A percentile compares a stretch with the other conserved stretches of the same genome.
These are phyloP conservation scores for Ecliptopera silaceata DNA, from an alignment of 2,888 invertebrate genomes.

Conservation along the genomic window DNA sequence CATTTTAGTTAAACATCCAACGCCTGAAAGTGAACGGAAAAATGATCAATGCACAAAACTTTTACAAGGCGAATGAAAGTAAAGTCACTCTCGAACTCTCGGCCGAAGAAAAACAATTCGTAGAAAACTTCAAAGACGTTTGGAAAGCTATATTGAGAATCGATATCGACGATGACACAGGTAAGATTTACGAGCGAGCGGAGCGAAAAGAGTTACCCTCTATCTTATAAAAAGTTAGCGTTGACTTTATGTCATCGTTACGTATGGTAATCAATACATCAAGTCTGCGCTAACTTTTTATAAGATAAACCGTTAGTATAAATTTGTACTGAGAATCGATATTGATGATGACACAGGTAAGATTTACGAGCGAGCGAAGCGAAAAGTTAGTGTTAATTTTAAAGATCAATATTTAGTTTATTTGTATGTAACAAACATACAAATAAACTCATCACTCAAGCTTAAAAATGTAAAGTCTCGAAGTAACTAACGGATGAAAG, in stretches of 20 bases:
- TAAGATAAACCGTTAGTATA: too few relatives aligned
- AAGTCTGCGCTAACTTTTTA: too few relatives aligned
- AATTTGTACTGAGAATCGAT: conserved; percentile 90
- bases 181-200: conserved; percentile 3
- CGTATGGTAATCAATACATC: too few relatives aligned
- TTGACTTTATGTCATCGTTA: too few relatives aligned
- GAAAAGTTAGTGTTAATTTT: too few relatives aligned
- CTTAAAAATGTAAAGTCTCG: too few relatives aligned
- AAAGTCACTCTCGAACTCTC: conserved; percentile 85
- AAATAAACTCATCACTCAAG: too few relatives aligned
- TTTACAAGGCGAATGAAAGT: conserved; percentile 85
- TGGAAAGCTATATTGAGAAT: conserved; percentile 94
- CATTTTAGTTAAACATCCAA: conserved; percentile 88
- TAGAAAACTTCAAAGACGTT: conserved; percentile 85
- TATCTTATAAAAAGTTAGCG: too few relatives aligned
- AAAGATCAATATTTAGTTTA: too few relatives aligned
- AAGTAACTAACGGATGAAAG: too few relatives aligned
- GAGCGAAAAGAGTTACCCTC: not conserved
- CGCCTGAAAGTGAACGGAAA: conserved; percentile 90
- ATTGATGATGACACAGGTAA: conserved; percentile 86
- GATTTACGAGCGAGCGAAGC: too few relatives aligned
- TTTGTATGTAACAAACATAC: too few relatives aligned
- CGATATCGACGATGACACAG: conserved; percentile 88
- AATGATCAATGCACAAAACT: conserved; percentile 91
- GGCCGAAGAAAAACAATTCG: conserved; percentile 87